These are phyloP conservation scores for Leptoteleia sp. DNA, from an alignment of 1,140 invertebrate species.

Conservation along the genomic window DNA sequence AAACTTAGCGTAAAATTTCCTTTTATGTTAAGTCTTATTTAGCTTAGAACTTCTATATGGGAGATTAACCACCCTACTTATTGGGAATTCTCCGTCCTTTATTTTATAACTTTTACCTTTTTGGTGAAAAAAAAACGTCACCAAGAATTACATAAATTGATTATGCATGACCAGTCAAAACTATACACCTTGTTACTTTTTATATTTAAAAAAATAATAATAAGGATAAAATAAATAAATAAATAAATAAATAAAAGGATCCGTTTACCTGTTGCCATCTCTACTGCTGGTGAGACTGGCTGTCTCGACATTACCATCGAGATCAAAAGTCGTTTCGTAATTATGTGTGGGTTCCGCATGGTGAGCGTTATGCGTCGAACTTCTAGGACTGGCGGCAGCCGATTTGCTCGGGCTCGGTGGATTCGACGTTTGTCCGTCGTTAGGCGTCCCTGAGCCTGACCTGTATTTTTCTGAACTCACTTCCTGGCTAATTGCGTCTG, in stretches of 20 bases:
- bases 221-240: too few species aligned
- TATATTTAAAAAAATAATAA: too few species aligned
- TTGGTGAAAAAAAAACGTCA: too few species aligned
- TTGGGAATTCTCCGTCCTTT: too few species aligned
- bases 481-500: slow-evolving; percentile 78
- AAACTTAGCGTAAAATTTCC: too few species aligned
- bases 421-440: slow-evolving; percentile 73
- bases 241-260: background rate
- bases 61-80: too few species aligned
- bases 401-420: slow-evolving; percentile 78
- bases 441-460: slow-evolving; percentile 74
- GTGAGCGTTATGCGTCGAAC: slow-evolving; percentile 73
- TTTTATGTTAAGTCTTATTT: too few species aligned
- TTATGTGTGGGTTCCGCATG: slow-evolving; percentile 83
- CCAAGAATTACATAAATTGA: too few species aligned
- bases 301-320: slow-evolving; percentile 91
- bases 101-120: too few species aligned
- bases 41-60: too few species aligned
- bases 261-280: slow-evolving; percentile 84
- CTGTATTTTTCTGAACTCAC: slow-evolving; percentile 77
- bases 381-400: slow-evolving; percentile 72
- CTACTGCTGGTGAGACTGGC: slow-evolving; percentile 84
- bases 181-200: too few species aligned
- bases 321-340: slow-evolving; percentile 91
- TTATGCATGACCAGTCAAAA: too few species aligned